phyloP scores from a whole-genome alignment of 2,113 vertebrate species.

The Prinia subflava region DNA sequence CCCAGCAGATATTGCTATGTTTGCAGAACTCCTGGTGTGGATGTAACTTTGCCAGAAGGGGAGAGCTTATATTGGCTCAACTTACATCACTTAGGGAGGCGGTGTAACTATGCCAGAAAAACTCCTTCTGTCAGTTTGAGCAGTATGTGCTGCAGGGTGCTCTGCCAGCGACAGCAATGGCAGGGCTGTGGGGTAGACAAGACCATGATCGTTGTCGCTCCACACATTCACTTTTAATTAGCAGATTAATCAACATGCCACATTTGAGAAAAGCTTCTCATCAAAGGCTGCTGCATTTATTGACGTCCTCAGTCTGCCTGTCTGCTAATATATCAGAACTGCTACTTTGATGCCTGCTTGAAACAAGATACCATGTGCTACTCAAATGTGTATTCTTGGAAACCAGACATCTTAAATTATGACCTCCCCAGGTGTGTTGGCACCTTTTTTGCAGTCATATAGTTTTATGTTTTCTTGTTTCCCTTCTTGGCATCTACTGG shows the following conservation, averaged over 20 bases:
- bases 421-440: slow-evolving; percentile 25
- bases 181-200: neutral
- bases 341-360: neutral
- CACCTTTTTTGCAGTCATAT: neutral
- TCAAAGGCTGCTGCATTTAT: neutral
- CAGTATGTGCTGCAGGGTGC: neutral
- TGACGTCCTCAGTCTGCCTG: neutral
- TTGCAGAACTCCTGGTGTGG: slow-evolving; percentile 30
- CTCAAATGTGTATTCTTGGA: slow-evolving; percentile 28
- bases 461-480: slow-evolving; percentile 16
- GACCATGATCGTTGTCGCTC: neutral
- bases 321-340: neutral
- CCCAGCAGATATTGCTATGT: slow-evolving; percentile 44
- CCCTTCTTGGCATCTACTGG: neutral
- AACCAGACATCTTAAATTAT: slow-evolving; percentile 12
- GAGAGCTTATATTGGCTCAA: slow-evolving; percentile 46
- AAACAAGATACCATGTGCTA: slow-evolving; percentile 16
- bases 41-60: slow-evolving; percentile 29
- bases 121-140: slow-evolving; percentile 23
- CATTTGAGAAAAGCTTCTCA: neutral
- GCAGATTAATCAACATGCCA: neutral
- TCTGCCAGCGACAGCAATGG: neutral
- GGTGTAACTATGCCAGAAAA: slow-evolving; percentile 22
- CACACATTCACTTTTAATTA: neutral
- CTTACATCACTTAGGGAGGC: slow-evolving; percentile 16